Base-by-base conservation (phyloP, 1,140 invertebrate species). In the Leptestheria dahalacensis region DNA sequence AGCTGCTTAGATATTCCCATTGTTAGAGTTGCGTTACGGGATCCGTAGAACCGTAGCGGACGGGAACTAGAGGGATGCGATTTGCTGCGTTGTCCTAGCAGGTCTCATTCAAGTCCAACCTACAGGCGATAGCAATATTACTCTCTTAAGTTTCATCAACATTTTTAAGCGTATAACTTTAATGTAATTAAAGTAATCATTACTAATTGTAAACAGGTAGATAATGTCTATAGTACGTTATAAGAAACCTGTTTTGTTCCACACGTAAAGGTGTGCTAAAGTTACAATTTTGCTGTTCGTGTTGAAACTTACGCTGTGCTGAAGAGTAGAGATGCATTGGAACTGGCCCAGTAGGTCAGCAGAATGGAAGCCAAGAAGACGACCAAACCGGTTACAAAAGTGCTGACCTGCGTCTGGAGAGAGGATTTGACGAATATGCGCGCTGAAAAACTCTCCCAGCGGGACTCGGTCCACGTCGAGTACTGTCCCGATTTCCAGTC, bases 401-500 rank as follows among this genome's bases (percentile, higher is more conserved):
- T 84, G 6, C 79, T 66, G 12, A 76, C 72, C 73, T 90, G 84
- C 54, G 85, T 81, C 47, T 72, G 71, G 50, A 75, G 73, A 33
- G 85, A 79, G 54, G 91, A 86, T 65, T 84, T 78, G 4, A 95
- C 72, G 69, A 93, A 94, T 71, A 94, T 81, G 60, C 86, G 76
- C 24, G 88, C 79, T 59, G 77, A 81, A 60, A 88, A 76, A 20
- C 76, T 71, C 33, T 77, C 69, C 91, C 91, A 95, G 11, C 85
- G 78, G 2, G 88, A 92, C 77, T 96, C 91, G 21, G 90, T 87
- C 91, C 91, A 96, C 9, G 88, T 85, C 0, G 91, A 89, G 71
- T 84, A 95, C 61, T 79, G 48, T 2, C 82, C 81, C 0, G 85
- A 89, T 23, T 74, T 73, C 79, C 86, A 85, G 67, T 92, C 77